Evolutionary conservation across 2,113 vertebrate genomes (phyloP).

Genomic region (Neogobius melanostomus): DNA sequence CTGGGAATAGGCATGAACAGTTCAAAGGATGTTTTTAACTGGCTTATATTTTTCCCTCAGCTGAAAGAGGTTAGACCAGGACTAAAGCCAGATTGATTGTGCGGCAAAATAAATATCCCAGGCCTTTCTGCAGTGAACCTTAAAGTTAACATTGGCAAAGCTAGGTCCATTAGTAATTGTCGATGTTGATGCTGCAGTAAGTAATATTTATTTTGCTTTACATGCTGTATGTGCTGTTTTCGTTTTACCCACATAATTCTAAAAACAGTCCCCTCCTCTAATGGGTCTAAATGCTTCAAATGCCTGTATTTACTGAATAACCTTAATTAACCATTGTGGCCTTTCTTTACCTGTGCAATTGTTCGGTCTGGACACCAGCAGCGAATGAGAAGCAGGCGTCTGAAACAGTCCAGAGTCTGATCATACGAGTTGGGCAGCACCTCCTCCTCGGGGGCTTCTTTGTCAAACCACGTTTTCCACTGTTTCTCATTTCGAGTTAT

Average conservation of each 20-base stretch:
- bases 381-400: conserved; percentile 89
- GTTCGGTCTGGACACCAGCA: conserved; percentile 97
- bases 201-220: conserved; percentile 3
- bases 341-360: conserved; percentile 85
- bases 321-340: neutral
- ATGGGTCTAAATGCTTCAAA: neutral
- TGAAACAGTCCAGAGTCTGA: conserved; percentile 87
- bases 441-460: conserved; percentile 92
- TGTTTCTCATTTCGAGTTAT: conserved; percentile 88
- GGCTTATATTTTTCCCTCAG: conserved; percentile 20
- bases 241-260: neutral
- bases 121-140: conserved; percentile 27
- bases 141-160: conserved; percentile 25
- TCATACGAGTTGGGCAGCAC: conserved; percentile 86
- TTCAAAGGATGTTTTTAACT: conserved; percentile 17
- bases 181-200: conserved; percentile 18
- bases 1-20: conserved; percentile 9
- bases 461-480: conserved; percentile 97
- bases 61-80: conserved; percentile 14
- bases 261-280: neutral
- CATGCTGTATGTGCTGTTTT: neutral
- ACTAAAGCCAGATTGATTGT: conserved; percentile 24
- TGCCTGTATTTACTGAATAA: neutral
- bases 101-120: conserved; percentile 31
- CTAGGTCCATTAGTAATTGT: conserved; percentile 29